phyloP scores from a whole-genome alignment of 2,113 vertebrate species.

The Trachemys scripta region DNA sequence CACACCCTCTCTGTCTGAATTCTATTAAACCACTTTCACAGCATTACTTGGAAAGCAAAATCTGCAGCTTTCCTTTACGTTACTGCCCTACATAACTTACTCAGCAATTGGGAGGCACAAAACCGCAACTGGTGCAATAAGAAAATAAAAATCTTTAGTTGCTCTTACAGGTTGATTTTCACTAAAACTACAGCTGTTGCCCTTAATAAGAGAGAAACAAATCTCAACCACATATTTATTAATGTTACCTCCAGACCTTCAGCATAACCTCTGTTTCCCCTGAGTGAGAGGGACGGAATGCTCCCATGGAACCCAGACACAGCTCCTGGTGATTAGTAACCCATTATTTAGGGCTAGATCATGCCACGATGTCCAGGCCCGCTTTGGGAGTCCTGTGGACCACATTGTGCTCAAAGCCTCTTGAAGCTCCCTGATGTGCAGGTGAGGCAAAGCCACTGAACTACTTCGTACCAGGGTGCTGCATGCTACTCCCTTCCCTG shows the following conservation, averaged over 20 bases:
- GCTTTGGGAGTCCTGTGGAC: fast-evolving
- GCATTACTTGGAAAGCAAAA: constrained; percentile 18
- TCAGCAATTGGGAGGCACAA: neutral
- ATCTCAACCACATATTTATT: neutral
- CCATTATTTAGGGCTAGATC: fast-evolving
- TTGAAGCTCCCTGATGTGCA: neutral
- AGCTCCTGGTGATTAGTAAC: neutral
- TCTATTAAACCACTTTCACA: constrained; percentile 19
- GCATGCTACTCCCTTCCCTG: fast-evolving
- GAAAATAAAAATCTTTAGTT: neutral
- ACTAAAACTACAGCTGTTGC: neutral
- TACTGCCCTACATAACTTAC: neutral
- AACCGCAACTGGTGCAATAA: neutral
- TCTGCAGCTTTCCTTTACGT: neutral
- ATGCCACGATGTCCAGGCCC: fast-evolving
- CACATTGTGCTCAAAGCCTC: fast-evolving
- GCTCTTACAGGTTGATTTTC: neutral
- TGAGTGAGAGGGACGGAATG: neutral
- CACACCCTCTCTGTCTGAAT: constrained; percentile 9
- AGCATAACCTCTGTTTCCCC: neutral
- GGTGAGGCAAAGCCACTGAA: constrained; percentile 10
- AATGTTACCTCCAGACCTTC: fast-evolving
- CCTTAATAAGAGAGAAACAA: neutral
- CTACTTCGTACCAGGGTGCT: neutral
- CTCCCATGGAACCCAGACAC: neutral